Evolutionary conservation across 2,888 invertebrate genomes (phyloP).

Genomic region (Drosophila acutilabella): DNA sequence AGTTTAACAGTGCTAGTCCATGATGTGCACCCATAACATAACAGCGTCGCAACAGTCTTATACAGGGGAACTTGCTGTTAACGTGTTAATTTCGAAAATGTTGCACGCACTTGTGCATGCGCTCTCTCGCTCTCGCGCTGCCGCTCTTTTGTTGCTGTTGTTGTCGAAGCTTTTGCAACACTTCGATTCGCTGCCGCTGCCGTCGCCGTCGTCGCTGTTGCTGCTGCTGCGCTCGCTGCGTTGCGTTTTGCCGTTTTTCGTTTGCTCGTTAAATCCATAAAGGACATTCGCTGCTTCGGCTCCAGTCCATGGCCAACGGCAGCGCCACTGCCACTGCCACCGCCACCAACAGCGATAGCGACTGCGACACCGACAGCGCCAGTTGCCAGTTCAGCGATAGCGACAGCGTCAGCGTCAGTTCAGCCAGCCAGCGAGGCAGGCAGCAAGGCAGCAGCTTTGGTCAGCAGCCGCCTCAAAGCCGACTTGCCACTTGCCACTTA

Average conservation of each 20-base stretch:
- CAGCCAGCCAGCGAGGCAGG: constrained; percentile 61
- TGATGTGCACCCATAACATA: constrained; percentile 35
- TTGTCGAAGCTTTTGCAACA: constrained; percentile 61
- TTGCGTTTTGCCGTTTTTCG: constrained; percentile 45
- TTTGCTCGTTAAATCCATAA: constrained; percentile 68
- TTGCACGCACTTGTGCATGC: constrained; percentile 46
- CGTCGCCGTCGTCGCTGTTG: constrained; percentile 34
- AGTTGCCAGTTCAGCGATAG: constrained; percentile 44
- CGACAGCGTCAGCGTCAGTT: constrained; percentile 54
- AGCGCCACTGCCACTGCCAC: constrained; percentile 33
- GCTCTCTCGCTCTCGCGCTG: constrained; percentile 18
- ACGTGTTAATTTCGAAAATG: constrained; percentile 52
- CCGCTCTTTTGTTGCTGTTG: constrained; percentile 13
- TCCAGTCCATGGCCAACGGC: constrained; percentile 67
- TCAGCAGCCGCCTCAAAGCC: constrained; percentile 44
- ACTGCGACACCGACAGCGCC: constrained; percentile 22
- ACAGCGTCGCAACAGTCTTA: constrained; percentile 63
- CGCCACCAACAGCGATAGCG: constrained; percentile 26
- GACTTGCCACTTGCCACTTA: constrained; percentile 29
- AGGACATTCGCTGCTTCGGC: constrained; percentile 70
- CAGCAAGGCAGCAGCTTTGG: constrained; percentile 54
- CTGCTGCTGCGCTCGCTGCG: constrained; percentile 47
- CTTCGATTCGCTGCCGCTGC: constrained; percentile 67
- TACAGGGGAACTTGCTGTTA: constrained; percentile 64
- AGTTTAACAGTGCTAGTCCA: constrained; percentile 31